phyloP scores from a whole-genome alignment of 1,140 invertebrate genomes.

The Drosophila sp. region DNA sequence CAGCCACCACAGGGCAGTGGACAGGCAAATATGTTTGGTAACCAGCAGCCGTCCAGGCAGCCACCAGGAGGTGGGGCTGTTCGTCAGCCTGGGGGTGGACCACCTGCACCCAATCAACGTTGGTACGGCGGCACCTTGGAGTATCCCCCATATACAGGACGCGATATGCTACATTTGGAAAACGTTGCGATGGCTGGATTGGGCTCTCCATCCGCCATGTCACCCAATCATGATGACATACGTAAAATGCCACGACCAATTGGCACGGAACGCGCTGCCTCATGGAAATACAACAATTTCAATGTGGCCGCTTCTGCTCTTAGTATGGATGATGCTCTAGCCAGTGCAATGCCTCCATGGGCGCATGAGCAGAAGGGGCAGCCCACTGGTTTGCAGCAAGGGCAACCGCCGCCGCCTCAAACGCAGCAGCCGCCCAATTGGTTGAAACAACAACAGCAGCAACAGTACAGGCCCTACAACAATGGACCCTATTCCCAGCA shows the following conservation, averaged over 20 bases:
- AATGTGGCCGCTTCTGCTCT: slow-evolving; percentile 53
- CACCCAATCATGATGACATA: slow-evolving; percentile 86
- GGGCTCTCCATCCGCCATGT: slow-evolving; percentile 86
- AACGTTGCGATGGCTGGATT: slow-evolving; percentile 69
- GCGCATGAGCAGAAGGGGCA: slow-evolving; percentile 60
- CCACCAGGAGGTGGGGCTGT: slow-evolving; percentile 40
- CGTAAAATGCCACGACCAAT: slow-evolving; percentile 90
- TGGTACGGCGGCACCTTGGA: slow-evolving; percentile 74
- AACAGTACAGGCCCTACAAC: slow-evolving; percentile 66
- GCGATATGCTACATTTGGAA: slow-evolving; percentile 76
- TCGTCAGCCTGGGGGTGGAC: slow-evolving; percentile 47
- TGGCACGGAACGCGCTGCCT: slow-evolving; percentile 89
- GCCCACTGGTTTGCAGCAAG: slow-evolving; percentile 63
- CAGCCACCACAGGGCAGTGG: slow-evolving; percentile 30
- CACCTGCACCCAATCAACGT: slow-evolving; percentile 48
- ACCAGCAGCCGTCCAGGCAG: slow-evolving; percentile 49
- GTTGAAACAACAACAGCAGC: slow-evolving; percentile 70
- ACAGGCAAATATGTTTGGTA: slow-evolving; percentile 57
- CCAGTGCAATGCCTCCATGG: slow-evolving; percentile 53
- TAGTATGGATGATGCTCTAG: slow-evolving; percentile 53
- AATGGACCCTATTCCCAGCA: slow-evolving; percentile 68
- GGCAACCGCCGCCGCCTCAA: slow-evolving; percentile 54
- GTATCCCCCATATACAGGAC: slow-evolving; percentile 65
- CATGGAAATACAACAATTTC: slow-evolving; percentile 85
- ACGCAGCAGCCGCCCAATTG: slow-evolving; percentile 63